Conservation (phyloP, 2,113 vertebrate genomes). For the Vanacampus margaritifer region DNA sequence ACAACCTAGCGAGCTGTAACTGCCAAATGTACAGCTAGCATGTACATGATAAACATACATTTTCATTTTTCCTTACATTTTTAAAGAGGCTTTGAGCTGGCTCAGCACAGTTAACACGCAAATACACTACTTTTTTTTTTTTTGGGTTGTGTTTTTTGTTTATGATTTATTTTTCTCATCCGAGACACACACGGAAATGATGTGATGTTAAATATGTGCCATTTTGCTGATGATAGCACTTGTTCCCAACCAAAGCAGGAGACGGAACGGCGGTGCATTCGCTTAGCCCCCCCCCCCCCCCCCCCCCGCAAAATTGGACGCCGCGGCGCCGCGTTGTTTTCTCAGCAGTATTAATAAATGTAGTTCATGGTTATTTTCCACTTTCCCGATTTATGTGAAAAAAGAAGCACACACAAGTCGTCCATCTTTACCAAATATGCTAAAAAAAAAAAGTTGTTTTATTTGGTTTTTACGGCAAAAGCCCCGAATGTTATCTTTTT, state of each 20-base stretch:
- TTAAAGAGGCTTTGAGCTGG: slow-evolving; percentile 89
- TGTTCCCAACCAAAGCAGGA: slow-evolving; percentile 90
- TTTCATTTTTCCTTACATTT: slow-evolving; percentile 47
- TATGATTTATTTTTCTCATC: slow-evolving; percentile 80
- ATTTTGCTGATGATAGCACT: slow-evolving; percentile 83
- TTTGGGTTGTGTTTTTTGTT: no score
- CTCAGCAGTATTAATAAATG: slow-evolving; percentile 86
- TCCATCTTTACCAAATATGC: slow-evolving; percentile 89
- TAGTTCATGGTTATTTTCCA: slow-evolving; percentile 65
- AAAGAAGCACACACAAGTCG: slow-evolving; percentile 84
- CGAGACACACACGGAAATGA: slow-evolving; percentile 64
- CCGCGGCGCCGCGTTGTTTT: neutral
- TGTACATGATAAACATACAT: slow-evolving; percentile 50
- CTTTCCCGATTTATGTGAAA: slow-evolving; percentile 73
- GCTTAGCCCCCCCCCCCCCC: no score
- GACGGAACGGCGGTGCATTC: slow-evolving; percentile 77
- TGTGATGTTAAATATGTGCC: slow-evolving; percentile 82
- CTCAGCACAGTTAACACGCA: slow-evolving; percentile 84
- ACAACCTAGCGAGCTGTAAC: slow-evolving; percentile 74
- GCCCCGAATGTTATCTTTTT: slow-evolving; percentile 84
- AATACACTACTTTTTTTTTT: slow-evolving; percentile 79
- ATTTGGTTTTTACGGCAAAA: slow-evolving; percentile 79
- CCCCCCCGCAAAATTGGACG: neutral
- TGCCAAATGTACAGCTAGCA: slow-evolving; percentile 78
- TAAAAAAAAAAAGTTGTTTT: slow-evolving; percentile 80